Evolutionary conservation across 2,888 invertebrate species (phyloP), one percentile per base, ranked within the genome.

Genomic region (Hanleya hanleyi): DNA sequence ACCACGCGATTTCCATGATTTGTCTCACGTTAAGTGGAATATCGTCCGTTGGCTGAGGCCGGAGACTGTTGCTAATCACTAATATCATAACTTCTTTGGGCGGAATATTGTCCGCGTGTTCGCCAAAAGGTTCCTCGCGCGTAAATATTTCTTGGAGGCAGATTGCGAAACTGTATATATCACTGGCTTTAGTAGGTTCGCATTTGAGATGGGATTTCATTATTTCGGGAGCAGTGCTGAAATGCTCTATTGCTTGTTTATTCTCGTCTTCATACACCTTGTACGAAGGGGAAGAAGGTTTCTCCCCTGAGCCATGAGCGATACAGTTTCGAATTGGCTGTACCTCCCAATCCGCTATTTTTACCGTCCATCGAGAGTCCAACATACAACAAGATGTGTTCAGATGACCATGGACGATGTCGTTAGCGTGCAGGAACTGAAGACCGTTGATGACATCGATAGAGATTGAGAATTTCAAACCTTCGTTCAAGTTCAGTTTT

Each of bases 401-500:
- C 33, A 80, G 68, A 12, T 57, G 64, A 36, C 77, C 80, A 69
- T 80, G 80, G 18, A 57, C 35, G 38, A 79, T 41, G 41, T 70
- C 70, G n/a, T 77, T 61, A 47, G 71, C 70, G 51, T 79, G 79
- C n/a, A 79, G 70, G 67, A 74, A 79, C 36, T 38, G 29, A 62
- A 80, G 64, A 6, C 75, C 79, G 18, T 65, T 41, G 22, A 51
- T 33, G 18, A 78, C 65, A 36, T 80, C 72, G 3, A 64, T 22
- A 22, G 57, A 18, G 12, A 51, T 78, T 73, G 86, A 83, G 66
- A 87, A 80, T 68, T 87, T 84, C 33, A 88, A 79, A 69, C 84
- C 82, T 12, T 78, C 80, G 35, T 82, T 84, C 35, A 89, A 71
- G 64, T 81, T 82, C 37, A 84, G 83, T 69, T 83, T 85, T 0